These are phyloP conservation scores for Andrena chrysosceles DNA, from an alignment of 2,888 invertebrate species.

Conservation along the genomic window DNA sequence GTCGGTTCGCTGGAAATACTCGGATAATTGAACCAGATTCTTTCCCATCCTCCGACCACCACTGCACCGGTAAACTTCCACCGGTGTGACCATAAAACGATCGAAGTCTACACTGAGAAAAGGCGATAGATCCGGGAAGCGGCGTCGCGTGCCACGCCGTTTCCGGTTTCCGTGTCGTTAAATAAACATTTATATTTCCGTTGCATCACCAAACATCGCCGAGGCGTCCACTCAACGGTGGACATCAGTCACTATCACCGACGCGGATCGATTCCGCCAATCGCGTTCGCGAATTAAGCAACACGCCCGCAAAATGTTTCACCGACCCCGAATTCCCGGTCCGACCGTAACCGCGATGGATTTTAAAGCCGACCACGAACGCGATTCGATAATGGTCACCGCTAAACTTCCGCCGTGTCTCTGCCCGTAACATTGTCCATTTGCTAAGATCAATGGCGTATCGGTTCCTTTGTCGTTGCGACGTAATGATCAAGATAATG, in stretches of 20 bases:
- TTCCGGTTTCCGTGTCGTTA: no score
- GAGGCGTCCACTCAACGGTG: not conserved
- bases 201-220: not conserved
- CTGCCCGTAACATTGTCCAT: conserved; percentile 15
- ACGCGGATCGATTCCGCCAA: not conserved
- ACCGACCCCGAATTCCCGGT: not conserved
- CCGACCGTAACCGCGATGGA: not conserved
- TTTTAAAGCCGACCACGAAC: conserved; percentile 14
- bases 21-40: conserved; percentile 34
- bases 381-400: conserved; percentile 28
- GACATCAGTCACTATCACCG: not conserved
- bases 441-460: conserved; percentile 38
- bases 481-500: conserved; percentile 62
- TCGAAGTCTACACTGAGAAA: no score
- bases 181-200: no score
- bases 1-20: not conserved
- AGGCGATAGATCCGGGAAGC: no score
- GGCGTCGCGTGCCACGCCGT: no score
- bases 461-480: conserved; percentile 61
- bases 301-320: conserved; percentile 5
- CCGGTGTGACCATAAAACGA: not conserved
- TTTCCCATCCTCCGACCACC: not conserved
- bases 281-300: conserved; percentile 3
- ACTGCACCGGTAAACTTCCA: not conserved
- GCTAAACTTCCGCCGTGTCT: conserved; percentile 14